Evolutionary conservation across 2,888 invertebrate species (phyloP).

Genomic region (Molanna angustata): DNA sequence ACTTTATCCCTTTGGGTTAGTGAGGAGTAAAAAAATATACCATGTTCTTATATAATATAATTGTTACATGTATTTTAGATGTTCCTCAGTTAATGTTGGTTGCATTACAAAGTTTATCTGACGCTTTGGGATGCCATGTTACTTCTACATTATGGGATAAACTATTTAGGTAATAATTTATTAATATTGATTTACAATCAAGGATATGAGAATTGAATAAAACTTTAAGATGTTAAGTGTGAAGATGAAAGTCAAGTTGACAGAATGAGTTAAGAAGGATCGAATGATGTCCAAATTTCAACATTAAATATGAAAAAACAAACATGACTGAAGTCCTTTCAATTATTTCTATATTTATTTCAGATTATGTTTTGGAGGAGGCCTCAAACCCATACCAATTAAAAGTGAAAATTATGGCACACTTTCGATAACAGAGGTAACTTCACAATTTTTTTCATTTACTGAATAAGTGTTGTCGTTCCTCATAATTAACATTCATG

Average conservation of each 20-base stretch:
- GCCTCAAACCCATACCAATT: conserved; percentile 25
- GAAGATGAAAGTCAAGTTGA: too few relatives aligned
- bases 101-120: conserved; percentile 70
- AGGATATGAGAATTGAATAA: too few relatives aligned
- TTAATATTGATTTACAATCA: background rate
- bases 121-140: conserved; percentile 74
- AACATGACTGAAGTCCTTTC: too few relatives aligned
- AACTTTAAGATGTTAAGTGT: too few relatives aligned
- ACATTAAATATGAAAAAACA: too few relatives aligned
- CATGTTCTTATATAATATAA: background rate
- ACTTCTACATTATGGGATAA: conserved; percentile 81
- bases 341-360: too few relatives aligned
- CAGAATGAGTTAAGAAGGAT: too few relatives aligned
- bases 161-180: conserved; percentile 46
- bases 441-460: background rate
- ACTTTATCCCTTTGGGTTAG: too few relatives aligned
- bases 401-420: conserved; percentile 28
- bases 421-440: conserved; percentile 25
- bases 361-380: conserved; percentile 28
- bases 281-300: too few relatives aligned
- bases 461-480: too few relatives aligned
- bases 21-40: too few relatives aligned
- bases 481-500: too few relatives aligned
- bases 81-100: conserved; percentile 68
- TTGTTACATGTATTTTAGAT: conserved; percentile 42